A percentile compares a stretch with the other conserved stretches of the same genome.
Conservation (phyloP, 2,888 invertebrate genomes). For the Lumbricus terrestris region DNA sequence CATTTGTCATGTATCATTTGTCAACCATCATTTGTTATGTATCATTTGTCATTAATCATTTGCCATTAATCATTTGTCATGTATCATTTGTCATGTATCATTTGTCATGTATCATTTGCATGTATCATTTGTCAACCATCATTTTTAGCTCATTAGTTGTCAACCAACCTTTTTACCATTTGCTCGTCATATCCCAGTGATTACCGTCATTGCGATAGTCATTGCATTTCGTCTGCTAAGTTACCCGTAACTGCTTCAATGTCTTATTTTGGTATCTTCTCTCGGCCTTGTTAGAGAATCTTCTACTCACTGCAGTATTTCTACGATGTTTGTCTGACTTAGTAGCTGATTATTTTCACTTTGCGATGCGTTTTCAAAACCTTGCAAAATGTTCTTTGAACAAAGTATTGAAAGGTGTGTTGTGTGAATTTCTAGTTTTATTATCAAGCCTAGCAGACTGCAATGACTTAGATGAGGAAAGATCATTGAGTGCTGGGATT, state of each 20-base stretch:
- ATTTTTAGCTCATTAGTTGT: neutral
- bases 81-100: too few species aligned
- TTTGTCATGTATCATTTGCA: too few species aligned
- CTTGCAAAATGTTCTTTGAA: too few species aligned
- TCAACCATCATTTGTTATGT: too few species aligned
- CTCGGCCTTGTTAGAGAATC: neutral
- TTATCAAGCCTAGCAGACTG: neutral
- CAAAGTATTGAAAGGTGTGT: too few species aligned
- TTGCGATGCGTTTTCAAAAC: neutral
- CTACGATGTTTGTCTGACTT: neutral
- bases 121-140: too few species aligned
- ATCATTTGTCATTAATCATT: too few species aligned
- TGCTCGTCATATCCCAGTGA: neutral
- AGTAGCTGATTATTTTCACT: neutral
- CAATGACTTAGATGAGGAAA: too few species aligned
- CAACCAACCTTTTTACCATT: neutral
- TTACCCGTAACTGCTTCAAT: neutral
- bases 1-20: too few species aligned
- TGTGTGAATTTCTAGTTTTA: too few species aligned
- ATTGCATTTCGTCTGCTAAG: neutral
- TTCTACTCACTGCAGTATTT: neutral
- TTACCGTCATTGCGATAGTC: neutral
- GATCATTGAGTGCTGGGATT: neutral
- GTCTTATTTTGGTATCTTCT: neutral
- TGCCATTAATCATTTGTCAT: too few species aligned